Evolutionary conservation across 2,113 vertebrate genomes (phyloP).

Genomic region (Nestor notabilis): DNA sequence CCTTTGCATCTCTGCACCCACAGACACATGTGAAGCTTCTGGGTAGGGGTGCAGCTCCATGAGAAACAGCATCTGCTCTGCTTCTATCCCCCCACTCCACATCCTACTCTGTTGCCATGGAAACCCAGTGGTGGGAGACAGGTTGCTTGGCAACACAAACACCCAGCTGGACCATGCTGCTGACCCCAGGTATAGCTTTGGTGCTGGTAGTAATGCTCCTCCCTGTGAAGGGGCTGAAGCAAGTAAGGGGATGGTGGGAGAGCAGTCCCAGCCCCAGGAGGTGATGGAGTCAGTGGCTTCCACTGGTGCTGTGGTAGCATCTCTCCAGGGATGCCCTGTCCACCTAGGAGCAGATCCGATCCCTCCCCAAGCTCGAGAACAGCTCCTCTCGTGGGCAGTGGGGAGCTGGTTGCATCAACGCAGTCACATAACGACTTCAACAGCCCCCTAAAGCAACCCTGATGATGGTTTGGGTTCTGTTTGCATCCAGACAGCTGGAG

Average conservation of each 20-base stretch:
- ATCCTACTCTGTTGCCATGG: not conserved
- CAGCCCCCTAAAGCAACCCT: rapidly evolving
- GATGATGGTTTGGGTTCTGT: not conserved
- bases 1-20: rapidly evolving
- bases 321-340: not conserved
- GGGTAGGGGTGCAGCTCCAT: not conserved
- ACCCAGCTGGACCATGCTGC: not conserved
- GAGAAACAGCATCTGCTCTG: not conserved
- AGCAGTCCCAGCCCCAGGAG: not conserved
- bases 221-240: rapidly evolving
- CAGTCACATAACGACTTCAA: not conserved
- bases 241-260: not conserved
- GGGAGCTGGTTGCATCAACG: not conserved
- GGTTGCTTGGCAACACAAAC: not conserved
- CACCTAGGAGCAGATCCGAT: not conserved
- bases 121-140: not conserved
- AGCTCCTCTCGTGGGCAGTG: rapidly evolving
- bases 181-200: not conserved
- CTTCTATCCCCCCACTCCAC: not conserved
- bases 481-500: not conserved
- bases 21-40: rapidly evolving
- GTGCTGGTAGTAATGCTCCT: not conserved
- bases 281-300: not conserved
- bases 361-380: not conserved
- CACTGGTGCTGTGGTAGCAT: not conserved